Evolutionary conservation across 1,140 invertebrate species (phyloP).

Genomic region (Globodera rostochiensis): DNA sequence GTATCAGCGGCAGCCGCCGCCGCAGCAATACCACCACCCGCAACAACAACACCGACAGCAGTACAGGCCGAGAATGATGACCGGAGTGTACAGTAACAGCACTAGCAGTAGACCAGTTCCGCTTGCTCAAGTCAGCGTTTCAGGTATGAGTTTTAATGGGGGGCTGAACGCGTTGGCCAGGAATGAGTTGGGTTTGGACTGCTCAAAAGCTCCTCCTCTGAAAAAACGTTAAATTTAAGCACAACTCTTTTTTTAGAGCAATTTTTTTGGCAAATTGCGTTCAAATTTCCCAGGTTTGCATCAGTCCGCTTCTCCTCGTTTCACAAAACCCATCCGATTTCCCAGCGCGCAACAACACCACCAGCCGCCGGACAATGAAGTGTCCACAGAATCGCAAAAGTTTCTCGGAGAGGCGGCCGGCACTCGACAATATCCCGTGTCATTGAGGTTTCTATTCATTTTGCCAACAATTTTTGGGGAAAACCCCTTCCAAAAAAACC

Average conservation of each 20-base stretch:
- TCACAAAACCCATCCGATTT: conserved; percentile 30
- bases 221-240: too few species aligned
- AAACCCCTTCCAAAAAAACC: too few species aligned
- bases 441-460: conserved; percentile 19
- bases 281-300: conserved; percentile 21
- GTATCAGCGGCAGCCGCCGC: not conserved
- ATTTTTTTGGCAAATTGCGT: not conserved
- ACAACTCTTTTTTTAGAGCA: not conserved
- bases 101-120: not conserved
- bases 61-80: not conserved
- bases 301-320: conserved; percentile 7
- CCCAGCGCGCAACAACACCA: conserved; percentile 4
- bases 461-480: not conserved
- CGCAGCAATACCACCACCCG: not conserved
- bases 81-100: not conserved
- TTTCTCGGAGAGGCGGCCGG: conserved; percentile 28
- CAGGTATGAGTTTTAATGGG: not conserved
- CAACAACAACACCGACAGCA: not conserved
- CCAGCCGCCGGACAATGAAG: not conserved
- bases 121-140: conserved; percentile 11
- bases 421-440: conserved; percentile 11
- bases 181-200: too few species aligned
- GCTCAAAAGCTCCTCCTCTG: too few species aligned
- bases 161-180: too few species aligned
- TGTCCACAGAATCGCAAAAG: conserved; percentile 14